These are phyloP conservation scores for Aegypius monachus DNA, from an alignment of 2,113 vertebrate genomes.

Conservation along the genomic window DNA sequence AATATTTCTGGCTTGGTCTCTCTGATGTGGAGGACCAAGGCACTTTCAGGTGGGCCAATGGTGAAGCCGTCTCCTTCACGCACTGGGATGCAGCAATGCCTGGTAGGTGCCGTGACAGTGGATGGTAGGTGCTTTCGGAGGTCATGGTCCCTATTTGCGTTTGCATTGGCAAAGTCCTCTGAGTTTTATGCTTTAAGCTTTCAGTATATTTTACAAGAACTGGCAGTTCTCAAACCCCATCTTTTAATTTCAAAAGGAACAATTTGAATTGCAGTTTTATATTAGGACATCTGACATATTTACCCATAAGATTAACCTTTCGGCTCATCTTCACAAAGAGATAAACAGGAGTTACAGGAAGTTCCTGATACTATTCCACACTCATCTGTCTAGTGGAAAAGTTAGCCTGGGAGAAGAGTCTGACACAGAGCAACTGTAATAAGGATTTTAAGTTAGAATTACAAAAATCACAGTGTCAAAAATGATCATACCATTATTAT, in stretches of 20 bases:
- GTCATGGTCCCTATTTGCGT: fast-evolving
- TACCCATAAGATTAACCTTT: background rate
- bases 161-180: background rate
- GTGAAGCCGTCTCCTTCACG: slow-evolving; percentile 77
- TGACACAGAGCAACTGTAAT: background rate
- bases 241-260: background rate
- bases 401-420: background rate
- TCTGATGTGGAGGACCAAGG: slow-evolving; percentile 74
- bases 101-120: slow-evolving; percentile 64
- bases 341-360: background rate
- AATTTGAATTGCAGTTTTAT: background rate
- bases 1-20: slow-evolving; percentile 90
- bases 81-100: slow-evolving; percentile 89
- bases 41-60: slow-evolving; percentile 79
- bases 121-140: background rate
- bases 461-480: background rate
- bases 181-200: background rate
- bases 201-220: background rate
- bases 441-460: background rate
- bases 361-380: background rate
- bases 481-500: background rate
- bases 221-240: background rate
- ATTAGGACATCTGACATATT: background rate
- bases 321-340: background rate
- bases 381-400: background rate